phyloP scores from a whole-genome alignment of 1,140 invertebrate species.

The Drosophila tsacasi region DNA sequence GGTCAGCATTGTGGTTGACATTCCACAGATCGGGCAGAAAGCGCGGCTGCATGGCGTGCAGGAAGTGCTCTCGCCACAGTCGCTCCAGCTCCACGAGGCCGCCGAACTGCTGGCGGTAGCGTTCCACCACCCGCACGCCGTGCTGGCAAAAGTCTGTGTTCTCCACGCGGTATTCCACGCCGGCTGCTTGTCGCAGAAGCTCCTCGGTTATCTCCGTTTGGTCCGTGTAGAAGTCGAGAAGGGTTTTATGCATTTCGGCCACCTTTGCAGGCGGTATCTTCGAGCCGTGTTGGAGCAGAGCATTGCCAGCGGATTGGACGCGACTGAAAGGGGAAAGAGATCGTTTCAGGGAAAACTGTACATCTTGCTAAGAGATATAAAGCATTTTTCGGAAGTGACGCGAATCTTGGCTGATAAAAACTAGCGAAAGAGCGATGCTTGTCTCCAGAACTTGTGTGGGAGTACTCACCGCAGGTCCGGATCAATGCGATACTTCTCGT shows the following conservation, averaged over 20 bases:
- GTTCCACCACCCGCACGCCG: constrained; percentile 89
- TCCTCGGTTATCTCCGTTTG: constrained; percentile 85
- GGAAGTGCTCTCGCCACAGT: constrained; percentile 92
- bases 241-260: constrained; percentile 85
- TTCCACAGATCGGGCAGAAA: constrained; percentile 92
- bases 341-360: neutral
- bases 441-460: neutral
- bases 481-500: constrained; percentile 77
- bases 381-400: constrained; percentile 4
- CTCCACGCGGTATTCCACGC: constrained; percentile 84
- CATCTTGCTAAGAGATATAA: no score
- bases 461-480: constrained; percentile 62
- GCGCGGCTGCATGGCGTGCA: constrained; percentile 90
- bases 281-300: constrained; percentile 86
- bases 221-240: constrained; percentile 86
- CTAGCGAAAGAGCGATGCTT: neutral
- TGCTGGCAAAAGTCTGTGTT: constrained; percentile 88
- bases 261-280: constrained; percentile 87
- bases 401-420: neutral
- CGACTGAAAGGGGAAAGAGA: constrained; percentile 83
- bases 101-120: constrained; percentile 86
- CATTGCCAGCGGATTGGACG: constrained; percentile 89
- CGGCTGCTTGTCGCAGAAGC: constrained; percentile 85
- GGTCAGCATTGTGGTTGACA: constrained; percentile 89
- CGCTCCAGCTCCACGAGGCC: constrained; percentile 90